Evolutionary conservation across 2,113 vertebrate genomes (phyloP).

Genomic region (Tragelaphus scriptus): DNA sequence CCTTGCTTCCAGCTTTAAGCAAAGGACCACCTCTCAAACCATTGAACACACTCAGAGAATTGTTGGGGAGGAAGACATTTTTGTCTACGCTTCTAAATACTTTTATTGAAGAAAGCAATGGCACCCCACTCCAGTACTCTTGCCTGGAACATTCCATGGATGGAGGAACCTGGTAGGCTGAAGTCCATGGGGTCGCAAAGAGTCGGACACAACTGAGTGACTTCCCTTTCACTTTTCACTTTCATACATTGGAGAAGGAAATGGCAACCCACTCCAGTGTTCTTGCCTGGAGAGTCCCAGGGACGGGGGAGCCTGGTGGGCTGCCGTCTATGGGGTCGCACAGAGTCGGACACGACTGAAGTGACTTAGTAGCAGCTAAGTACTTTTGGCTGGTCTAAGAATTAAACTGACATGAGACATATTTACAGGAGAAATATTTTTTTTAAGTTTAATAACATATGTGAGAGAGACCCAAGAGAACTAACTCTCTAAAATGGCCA

Average conservation of each 20-base stretch:
- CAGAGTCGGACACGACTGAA: too few relatives aligned
- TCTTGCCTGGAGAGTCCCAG: too few relatives aligned
- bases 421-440: background rate
- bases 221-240: too few relatives aligned
- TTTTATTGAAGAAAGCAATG: background rate
- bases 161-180: too few relatives aligned
- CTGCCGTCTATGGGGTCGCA: too few relatives aligned
- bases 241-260: too few relatives aligned
- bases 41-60: background rate
- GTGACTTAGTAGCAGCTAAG: background rate
- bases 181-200: too few relatives aligned
- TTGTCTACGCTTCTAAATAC: background rate
- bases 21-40: background rate
- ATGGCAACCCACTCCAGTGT: too few relatives aligned
- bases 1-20: background rate
- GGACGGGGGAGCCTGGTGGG: too few relatives aligned
- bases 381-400: background rate
- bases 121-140: too few relatives aligned
- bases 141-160: too few relatives aligned
- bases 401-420: background rate
- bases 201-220: too few relatives aligned
- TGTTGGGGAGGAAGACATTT: background rate
- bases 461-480: background rate
- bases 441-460: background rate
- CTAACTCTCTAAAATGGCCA: background rate